Conservation (phyloP, 2,888 invertebrate genomes). For the Ernsta delagoae region DNA sequence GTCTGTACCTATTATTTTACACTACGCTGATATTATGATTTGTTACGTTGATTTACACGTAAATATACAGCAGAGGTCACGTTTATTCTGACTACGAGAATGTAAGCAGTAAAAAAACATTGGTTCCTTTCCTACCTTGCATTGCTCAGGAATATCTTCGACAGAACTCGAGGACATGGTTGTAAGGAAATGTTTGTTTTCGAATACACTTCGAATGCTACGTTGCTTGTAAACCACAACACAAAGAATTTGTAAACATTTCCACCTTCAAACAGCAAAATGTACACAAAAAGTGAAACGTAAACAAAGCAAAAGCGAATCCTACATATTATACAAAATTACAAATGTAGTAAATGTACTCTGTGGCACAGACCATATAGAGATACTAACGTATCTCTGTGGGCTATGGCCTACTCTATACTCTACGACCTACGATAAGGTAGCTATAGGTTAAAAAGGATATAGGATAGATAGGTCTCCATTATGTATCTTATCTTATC, state of each 20-base stretch:
- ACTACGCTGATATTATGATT: neutral
- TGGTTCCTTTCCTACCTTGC: constrained; percentile 57
- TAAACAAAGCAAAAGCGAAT: constrained; percentile 27
- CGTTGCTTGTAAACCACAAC: constrained; percentile 15
- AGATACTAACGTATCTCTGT: too few species aligned
- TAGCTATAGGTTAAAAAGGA: too few species aligned
- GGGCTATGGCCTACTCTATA: too few species aligned
- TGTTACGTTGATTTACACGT: neutral
- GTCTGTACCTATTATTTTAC: too few species aligned
- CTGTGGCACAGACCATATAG: too few species aligned
- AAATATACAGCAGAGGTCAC: constrained; percentile 8
- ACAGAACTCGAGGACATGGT: constrained; percentile 75
- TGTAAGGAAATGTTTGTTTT: constrained; percentile 33
- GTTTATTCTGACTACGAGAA: constrained; percentile 36
- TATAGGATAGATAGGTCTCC: too few species aligned
- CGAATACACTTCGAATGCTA: neutral
- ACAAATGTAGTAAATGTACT: too few species aligned
- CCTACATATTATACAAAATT: too few species aligned
- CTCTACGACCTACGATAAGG: too few species aligned
- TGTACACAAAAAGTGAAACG: constrained; percentile 11
- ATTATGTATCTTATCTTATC: too few species aligned
- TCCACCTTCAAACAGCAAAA: constrained; percentile 5
- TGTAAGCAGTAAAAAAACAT: constrained; percentile 37
- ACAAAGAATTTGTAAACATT: constrained; percentile 30
- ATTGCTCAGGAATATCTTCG: constrained; percentile 76